These are phyloP conservation scores for Philhelius pedissequus DNA, from an alignment of 2,888 invertebrate genomes.

Conservation along the genomic window DNA sequence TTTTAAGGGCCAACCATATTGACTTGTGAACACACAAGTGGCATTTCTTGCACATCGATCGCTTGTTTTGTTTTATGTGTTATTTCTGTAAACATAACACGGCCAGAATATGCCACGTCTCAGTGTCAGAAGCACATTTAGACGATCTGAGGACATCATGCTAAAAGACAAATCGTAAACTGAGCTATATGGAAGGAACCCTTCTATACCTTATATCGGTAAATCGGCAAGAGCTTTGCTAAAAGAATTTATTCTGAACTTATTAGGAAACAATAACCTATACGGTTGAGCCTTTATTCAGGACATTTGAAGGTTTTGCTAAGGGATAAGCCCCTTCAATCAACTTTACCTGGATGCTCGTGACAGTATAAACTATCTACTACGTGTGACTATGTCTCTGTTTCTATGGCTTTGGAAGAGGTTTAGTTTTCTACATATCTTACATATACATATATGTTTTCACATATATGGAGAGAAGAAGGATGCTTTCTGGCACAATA, in stretches of 20 bases:
- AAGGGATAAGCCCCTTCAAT: slow-evolving; percentile 57
- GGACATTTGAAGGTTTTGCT: slow-evolving; percentile 56
- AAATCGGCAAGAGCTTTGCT: neutral
- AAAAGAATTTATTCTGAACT: slow-evolving; percentile 48
- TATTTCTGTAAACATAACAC: neutral
- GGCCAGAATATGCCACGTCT: neutral
- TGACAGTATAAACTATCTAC: too few species aligned
- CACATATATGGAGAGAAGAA: neutral
- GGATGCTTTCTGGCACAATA: neutral
- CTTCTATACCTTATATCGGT: neutral
- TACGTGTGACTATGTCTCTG: slow-evolving; percentile 53
- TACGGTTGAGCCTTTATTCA: slow-evolving; percentile 29
- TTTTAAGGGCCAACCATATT: slow-evolving; percentile 3
- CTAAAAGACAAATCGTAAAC: slow-evolving; percentile 1
- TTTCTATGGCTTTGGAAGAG: too few species aligned
- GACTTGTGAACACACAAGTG: neutral
- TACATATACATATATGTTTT: too few species aligned
- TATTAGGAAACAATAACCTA: slow-evolving; percentile 63
- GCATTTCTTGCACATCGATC: slow-evolving; percentile 13
- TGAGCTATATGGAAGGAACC: neutral
- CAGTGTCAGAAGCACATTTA: neutral
- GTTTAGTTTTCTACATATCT: too few species aligned
- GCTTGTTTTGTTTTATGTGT: neutral
- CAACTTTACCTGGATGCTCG: slow-evolving; percentile 53
- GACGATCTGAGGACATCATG: slow-evolving; percentile 4